A percentile compares a stretch with the other conserved stretches of the same genome.
These are phyloP conservation scores for Phenganax subtilis DNA, from an alignment of 92 coral and sea anemone species.

Conservation along the genomic window DNA sequence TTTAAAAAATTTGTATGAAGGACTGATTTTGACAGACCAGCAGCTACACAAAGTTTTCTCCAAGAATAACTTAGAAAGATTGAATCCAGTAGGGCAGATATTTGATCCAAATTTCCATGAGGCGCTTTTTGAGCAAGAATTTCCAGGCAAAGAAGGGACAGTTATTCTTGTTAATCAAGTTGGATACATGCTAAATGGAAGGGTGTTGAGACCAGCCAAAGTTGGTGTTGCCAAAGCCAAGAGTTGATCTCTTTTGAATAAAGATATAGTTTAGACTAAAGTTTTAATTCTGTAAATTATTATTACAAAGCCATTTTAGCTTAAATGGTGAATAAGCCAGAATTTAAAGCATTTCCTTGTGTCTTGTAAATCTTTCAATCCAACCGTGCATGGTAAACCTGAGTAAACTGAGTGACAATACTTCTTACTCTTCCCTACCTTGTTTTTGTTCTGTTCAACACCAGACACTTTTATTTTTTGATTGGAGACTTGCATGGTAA, in stretches of 20 bases:
- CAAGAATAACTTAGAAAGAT: slow-evolving; percentile 86
- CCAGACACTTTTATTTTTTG: no score
- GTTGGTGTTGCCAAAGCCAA: slow-evolving; percentile 88
- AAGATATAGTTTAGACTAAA: neutral
- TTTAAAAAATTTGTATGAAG: slow-evolving; percentile 81
- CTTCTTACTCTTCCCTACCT: no score
- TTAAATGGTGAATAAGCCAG: no score
- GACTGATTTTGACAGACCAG: slow-evolving; percentile 83
- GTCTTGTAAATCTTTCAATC: no score
- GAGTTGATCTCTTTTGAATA: slow-evolving; percentile 5
- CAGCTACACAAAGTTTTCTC: slow-evolving; percentile 83
- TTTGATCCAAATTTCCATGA: slow-evolving; percentile 94
- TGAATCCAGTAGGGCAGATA: slow-evolving; percentile 79
- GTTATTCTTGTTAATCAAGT: slow-evolving; percentile 85
- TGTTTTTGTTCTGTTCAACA: no score
- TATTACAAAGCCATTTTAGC: neutral
- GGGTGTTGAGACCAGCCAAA: slow-evolving; percentile 91
- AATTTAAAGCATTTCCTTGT: no score
- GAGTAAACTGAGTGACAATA: no score
- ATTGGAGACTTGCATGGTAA: no score
- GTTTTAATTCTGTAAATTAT: neutral
- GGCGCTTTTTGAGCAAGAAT: slow-evolving; percentile 78
- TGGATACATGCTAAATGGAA: slow-evolving; percentile 86
- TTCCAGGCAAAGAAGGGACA: slow-evolving; percentile 89
- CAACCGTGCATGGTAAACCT: no score